A percentile compares a stretch with the other conserved stretches of the same genome.
These are phyloP conservation scores for Caradrina clavipalpis DNA, from an alignment of 2,888 invertebrate species.

Conservation along the genomic window DNA sequence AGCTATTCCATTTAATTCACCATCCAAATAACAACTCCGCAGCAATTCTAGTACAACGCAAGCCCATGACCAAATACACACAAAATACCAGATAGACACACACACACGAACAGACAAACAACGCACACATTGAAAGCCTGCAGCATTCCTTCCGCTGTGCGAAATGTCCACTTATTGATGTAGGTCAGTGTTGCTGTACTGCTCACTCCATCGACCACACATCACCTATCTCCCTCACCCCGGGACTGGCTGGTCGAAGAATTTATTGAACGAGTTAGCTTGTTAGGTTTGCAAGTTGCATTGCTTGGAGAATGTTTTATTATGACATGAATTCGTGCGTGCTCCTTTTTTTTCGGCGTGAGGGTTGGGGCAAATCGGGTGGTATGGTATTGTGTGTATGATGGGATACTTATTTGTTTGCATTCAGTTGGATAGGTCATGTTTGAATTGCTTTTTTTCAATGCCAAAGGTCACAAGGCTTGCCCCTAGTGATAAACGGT, in stretches of 20 bases:
- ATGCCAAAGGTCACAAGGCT: conserved; percentile 4
- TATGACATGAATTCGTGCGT: conserved; percentile 40
- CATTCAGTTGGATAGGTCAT: conserved; percentile 18
- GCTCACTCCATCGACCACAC: conserved; percentile 60
- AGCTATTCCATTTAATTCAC: conserved; percentile 1
- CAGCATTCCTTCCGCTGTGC: conserved; percentile 79
- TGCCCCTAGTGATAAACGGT: background rate
- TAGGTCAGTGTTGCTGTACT: conserved; percentile 81
- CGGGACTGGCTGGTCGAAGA: conserved; percentile 67
- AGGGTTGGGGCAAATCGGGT: conserved; percentile 42
- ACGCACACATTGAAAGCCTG: conserved; percentile 46
- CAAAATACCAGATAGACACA: conserved; percentile 37
- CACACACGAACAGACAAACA: conserved; percentile 14
- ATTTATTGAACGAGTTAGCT: conserved; percentile 77
- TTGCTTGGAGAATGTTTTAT: conserved; percentile 46
- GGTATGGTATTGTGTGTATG: background rate
- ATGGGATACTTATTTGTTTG: background rate
- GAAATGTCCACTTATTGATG: conserved; percentile 86
- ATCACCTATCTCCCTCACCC: conserved; percentile 67
- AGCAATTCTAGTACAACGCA: conserved; percentile 1
- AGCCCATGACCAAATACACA: conserved; percentile 28
- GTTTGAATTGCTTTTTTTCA: conserved; percentile 11
- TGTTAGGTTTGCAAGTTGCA: conserved; percentile 62
- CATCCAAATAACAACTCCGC: conserved; percentile 6
- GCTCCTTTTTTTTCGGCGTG: conserved; percentile 23